phyloP scores from a whole-genome alignment of 2,888 invertebrate species.

The Cephus runcator region DNA sequence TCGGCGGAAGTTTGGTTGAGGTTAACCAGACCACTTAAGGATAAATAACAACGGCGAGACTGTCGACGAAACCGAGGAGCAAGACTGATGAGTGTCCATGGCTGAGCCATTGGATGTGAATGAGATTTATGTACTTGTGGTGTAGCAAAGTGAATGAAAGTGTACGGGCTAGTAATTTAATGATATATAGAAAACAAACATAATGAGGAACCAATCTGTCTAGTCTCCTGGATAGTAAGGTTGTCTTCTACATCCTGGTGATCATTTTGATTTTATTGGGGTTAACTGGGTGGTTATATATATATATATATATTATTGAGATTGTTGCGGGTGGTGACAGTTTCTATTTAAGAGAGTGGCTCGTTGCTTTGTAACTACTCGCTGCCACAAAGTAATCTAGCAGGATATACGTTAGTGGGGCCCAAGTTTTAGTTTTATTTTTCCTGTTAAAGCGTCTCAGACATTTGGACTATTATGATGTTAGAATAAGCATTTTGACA shows the following conservation, averaged over 20 bases:
- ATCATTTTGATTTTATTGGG: neutral
- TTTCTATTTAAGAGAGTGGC: neutral
- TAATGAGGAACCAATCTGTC: neutral
- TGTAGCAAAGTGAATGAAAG: neutral
- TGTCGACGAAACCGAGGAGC: neutral
- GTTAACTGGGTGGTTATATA: neutral
- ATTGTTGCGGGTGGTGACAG: neutral
- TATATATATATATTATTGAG: neutral
- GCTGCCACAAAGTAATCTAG: neutral
- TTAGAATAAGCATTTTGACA: neutral
- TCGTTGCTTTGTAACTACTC: neutral
- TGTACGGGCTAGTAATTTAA: neutral
- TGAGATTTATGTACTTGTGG: neutral
- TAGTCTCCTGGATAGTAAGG: neutral
- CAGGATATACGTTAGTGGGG: neutral
- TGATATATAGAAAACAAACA: neutral
- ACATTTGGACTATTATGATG: neutral
- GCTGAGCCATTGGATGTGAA: neutral
- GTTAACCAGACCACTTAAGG: neutral
- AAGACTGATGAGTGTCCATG: neutral
- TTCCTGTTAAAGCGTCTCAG: neutral
- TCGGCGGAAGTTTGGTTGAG: slow-evolving; percentile 33
- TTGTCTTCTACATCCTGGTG: neutral
- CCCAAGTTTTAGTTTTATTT: neutral
- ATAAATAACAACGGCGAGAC: neutral